Base-by-base conservation (phyloP, 2,888 invertebrate species). In the Epinotia ramella region DNA sequence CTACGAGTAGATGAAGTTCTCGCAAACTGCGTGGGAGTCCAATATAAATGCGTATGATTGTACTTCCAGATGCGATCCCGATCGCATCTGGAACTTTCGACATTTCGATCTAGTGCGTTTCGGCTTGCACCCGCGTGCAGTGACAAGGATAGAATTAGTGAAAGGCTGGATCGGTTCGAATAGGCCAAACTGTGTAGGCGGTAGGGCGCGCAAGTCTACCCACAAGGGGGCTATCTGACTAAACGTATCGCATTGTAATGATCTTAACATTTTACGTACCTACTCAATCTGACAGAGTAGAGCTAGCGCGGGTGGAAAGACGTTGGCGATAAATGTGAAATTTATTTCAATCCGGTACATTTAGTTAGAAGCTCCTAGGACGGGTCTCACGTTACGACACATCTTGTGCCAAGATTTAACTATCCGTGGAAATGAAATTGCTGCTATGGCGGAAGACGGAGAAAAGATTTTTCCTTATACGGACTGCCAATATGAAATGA, bases 361-460 rank as follows among this genome's bases (percentile, higher is more conserved):
- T 16, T n/a, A 53, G 53, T 6, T 7, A 49, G 16, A 16, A 53
- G 6, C n/a, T 53, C 53, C 7, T 53, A 86, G 84, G 84, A 85
- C 85, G 84, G 86, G 81, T 84, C 86, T 87, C 86, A 89, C 86
- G 82, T 91, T 92, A 87, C 89, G 86, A 90, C 91, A 87, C 81
- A 81, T 79, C n/a, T n/a, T 78, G 80, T 79, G 79, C 73, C 75
- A 62, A 76, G 78, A 75, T 80, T 80, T 84, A 84, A 86, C 83
- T 86, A 86, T 86, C 46, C n/a, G 53, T 28, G 11, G 49, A 71
- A 72, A 67, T 18, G 40, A 65, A 65, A 60, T 70, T 75, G 68
- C 46, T 63, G 63, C 40, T 24, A 33, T 53, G 28, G 13, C 53
- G 66, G 9, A 66, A 66, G 33, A 18, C 33, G 11, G 18, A 53